These are phyloP conservation scores for Cataglyphis rosenhaueri DNA, from an alignment of 2,888 invertebrate genomes.

Conservation along the genomic window DNA sequence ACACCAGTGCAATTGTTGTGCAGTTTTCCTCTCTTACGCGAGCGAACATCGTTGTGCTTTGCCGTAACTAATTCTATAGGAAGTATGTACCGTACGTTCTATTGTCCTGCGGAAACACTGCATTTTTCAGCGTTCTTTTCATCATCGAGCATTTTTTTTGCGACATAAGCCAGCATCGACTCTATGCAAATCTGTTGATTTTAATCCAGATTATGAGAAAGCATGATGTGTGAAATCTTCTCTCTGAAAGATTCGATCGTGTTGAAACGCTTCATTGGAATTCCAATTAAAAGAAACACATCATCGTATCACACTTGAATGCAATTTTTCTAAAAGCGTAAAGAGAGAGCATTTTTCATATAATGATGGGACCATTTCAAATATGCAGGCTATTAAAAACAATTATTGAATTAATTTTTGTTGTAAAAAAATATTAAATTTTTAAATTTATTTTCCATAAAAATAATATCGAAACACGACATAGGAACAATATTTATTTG, in stretches of 20 bases:
- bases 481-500: not conserved
- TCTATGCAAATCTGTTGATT: not conserved
- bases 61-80: constrained; percentile 79
- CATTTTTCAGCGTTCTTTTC: constrained; percentile 11
- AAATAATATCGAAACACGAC: no score
- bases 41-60: constrained; percentile 41
- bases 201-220: not conserved
- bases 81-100: constrained; percentile 61
- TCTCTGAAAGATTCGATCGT: constrained; percentile 1
- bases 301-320: not conserved
- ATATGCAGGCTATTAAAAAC: not conserved
- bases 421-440: no score
- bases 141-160: not conserved
- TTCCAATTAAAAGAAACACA: not conserved
- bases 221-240: not conserved
- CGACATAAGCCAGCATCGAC: not conserved
- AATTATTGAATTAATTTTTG: no score
- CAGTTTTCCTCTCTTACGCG: not conserved
- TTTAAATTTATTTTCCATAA: no score
- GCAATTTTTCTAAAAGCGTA: not conserved
- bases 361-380: not conserved
- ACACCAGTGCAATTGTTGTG: no score
- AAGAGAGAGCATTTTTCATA: not conserved
- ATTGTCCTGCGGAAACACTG: constrained; percentile 38
- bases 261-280: not conserved